phyloP scores from a whole-genome alignment of 2,888 invertebrate genomes.

The Agonopterix arenella region DNA sequence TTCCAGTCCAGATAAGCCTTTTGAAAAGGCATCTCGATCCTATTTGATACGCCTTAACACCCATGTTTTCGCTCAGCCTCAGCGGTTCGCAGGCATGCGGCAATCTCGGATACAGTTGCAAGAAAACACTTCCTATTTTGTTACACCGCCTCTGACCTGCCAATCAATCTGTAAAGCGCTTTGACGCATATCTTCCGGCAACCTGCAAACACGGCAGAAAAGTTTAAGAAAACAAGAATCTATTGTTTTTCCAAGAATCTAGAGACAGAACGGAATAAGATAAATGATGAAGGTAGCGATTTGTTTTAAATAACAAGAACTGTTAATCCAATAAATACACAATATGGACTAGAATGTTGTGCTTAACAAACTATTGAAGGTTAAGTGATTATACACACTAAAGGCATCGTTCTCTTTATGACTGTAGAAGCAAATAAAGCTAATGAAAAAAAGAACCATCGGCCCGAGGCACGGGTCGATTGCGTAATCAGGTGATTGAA shows the following conservation, averaged over 20 bases:
- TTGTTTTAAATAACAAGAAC: too few species aligned
- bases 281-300: too few species aligned
- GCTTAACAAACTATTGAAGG: too few species aligned
- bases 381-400: constrained; percentile 21
- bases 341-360: too few species aligned
- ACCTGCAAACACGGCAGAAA: too few species aligned
- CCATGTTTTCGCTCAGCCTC: background rate
- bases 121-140: constrained; percentile 8
- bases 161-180: constrained; percentile 2
- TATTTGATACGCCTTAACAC: background rate
- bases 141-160: constrained; percentile 8
- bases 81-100: constrained; percentile 20
- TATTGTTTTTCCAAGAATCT: too few species aligned
- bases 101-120: constrained; percentile 16
- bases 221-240: too few species aligned
- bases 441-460: constrained; percentile 29
- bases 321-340: too few species aligned
- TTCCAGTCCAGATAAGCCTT: too few species aligned
- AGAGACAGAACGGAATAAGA: too few species aligned
- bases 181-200: background rate
- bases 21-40: too few species aligned
- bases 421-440: constrained; percentile 14
- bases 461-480: constrained; percentile 26
- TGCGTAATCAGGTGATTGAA: constrained; percentile 39
- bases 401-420: constrained; percentile 25